Percentiles rank a stretch among this genome's conserved stretches.
Conservation (phyloP, 2,113 vertebrate genomes). For the Andinoacara biseriatus region DNA sequence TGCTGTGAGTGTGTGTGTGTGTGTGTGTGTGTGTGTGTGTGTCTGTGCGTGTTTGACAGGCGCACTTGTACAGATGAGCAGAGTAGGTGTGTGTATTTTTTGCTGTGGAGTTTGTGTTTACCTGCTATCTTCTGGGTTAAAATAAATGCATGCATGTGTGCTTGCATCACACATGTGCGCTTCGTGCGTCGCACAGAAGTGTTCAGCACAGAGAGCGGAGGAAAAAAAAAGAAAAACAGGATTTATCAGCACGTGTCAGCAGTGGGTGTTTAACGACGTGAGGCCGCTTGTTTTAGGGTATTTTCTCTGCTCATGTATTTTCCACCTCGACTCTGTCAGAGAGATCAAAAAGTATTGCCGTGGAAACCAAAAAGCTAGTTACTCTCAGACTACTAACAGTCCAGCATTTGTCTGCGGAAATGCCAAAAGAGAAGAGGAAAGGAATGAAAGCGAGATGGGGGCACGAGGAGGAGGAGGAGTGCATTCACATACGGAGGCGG, state of each 20-base stretch:
- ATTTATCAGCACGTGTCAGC: conserved; percentile 51
- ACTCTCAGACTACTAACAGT: conserved; percentile 29
- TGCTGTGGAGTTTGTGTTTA: conserved; percentile 6
- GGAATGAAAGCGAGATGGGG: conserved; percentile 43
- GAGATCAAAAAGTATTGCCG: conserved; percentile 40
- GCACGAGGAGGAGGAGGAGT: conserved; percentile 60
- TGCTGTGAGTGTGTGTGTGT: not conserved
- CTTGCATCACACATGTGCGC: not conserved
- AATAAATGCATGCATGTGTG: not conserved
- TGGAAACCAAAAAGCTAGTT: conserved; percentile 41
- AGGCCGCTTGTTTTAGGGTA: conserved; percentile 32
- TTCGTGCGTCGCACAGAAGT: not conserved
- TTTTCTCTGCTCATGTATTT: conserved; percentile 42
- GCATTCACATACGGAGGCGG: conserved; percentile 57
- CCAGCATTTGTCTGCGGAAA: conserved; percentile 37
- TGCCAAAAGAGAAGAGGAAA: conserved; percentile 34
- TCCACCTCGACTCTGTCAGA: conserved; percentile 24
- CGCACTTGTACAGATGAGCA: conserved; percentile 7
- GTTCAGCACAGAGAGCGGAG: not conserved
- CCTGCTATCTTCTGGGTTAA: not conserved
- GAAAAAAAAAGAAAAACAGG: not conserved
- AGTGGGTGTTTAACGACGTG: conserved; percentile 50
- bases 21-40: not conserved
- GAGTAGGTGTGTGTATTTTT: conserved; percentile 25
- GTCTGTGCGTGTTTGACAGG: conserved; percentile 23